phyloP scores from a whole-genome alignment of 1,140 invertebrate species.

The Penaeus chinensis region DNA sequence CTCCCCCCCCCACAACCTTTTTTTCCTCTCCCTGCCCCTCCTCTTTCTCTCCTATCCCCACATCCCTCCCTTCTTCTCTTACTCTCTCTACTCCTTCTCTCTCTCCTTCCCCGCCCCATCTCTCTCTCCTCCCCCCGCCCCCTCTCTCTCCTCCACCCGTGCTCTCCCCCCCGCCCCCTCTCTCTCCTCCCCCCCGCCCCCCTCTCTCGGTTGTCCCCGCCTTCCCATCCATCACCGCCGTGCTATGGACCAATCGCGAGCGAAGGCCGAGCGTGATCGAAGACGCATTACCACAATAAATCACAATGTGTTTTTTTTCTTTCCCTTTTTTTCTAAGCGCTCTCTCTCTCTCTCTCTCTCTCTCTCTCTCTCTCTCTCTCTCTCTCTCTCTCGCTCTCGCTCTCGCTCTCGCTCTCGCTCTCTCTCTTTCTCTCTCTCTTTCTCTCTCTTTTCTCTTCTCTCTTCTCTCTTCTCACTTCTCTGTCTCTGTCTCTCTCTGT shows the following conservation, averaged over 20 bases:
- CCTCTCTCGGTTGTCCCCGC: constrained; percentile 27
- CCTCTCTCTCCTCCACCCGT: neutral
- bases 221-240: constrained; percentile 41
- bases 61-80: neutral
- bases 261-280: constrained; percentile 44
- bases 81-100: neutral
- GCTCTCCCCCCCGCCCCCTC: neutral
- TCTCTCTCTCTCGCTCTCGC: neutral
- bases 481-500: constrained; percentile 23
- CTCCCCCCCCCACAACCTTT: neutral
- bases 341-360: neutral
- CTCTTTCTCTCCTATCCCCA: neutral
- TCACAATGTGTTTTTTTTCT: constrained; percentile 37
- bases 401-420: neutral
- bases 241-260: constrained; percentile 45
- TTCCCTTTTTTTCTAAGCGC: neutral
- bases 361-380: neutral
- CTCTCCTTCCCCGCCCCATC: neutral
- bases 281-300: constrained; percentile 46
- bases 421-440: neutral
- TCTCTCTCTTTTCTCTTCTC: neutral
- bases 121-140: neutral
- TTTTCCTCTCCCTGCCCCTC: neutral
- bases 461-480: neutral
- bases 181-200: neutral